Evolutionary conservation across 2,113 vertebrate species (phyloP).

Genomic region (Hylia prasina): DNA sequence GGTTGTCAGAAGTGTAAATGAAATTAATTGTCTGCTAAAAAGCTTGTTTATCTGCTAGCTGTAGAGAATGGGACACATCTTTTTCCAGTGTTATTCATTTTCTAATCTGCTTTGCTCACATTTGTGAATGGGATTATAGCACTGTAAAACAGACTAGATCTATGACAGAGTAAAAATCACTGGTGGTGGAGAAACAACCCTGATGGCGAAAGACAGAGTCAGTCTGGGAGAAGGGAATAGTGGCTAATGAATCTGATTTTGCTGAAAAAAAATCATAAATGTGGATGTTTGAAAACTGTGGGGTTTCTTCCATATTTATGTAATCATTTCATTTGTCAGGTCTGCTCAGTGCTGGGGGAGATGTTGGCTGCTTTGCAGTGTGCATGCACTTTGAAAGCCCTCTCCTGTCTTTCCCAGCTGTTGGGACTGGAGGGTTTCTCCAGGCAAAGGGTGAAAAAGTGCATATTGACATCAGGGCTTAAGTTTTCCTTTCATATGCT

Average conservation of each 20-base stretch:
- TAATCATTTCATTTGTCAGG: neutral
- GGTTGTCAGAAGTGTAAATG: neutral
- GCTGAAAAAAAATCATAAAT: neutral
- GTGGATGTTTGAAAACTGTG: neutral
- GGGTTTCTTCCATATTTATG: neutral
- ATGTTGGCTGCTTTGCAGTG: neutral
- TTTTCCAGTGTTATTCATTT: neutral
- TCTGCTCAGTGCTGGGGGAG: neutral
- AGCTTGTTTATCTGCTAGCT: neutral
- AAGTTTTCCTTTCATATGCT: neutral
- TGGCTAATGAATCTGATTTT: neutral
- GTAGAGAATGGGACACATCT: neutral
- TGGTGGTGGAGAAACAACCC: neutral
- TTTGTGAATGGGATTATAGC: neutral
- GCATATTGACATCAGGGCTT: neutral
- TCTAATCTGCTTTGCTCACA: neutral
- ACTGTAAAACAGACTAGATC: neutral
- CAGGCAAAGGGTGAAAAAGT: neutral
- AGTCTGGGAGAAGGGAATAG: neutral
- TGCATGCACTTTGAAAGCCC: neutral
- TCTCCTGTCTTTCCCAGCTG: neutral
- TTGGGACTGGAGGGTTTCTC: neutral
- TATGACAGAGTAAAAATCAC: neutral
- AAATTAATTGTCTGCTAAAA: neutral
- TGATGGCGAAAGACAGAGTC: neutral